These are phyloP conservation scores for Microcebus ravelobensis DNA, from an alignment of 2,113 vertebrate genomes.

Conservation along the genomic window DNA sequence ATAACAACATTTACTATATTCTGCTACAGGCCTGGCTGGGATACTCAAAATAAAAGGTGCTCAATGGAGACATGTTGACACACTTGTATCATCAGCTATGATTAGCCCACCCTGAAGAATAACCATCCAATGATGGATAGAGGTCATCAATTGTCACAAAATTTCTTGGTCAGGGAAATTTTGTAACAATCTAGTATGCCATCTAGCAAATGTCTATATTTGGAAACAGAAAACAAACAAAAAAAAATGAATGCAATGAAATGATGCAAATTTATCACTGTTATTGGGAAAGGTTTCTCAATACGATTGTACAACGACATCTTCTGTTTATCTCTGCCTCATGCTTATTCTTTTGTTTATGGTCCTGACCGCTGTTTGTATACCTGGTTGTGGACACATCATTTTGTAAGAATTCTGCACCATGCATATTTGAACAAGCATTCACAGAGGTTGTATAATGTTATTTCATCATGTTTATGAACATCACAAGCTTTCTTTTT, in stretches of 20 bases:
- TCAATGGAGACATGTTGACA: not conserved
- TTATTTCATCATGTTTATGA: not conserved
- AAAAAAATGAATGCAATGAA: not conserved
- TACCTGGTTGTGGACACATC: not conserved
- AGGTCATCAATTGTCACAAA: not conserved
- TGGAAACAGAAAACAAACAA: not conserved
- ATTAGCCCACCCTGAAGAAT: slow-evolving; percentile 2
- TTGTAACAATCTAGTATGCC: not conserved
- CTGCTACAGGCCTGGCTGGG: not conserved
- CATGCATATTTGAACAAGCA: not conserved
- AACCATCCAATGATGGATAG: not conserved
- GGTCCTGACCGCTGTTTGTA: not conserved
- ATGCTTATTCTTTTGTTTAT: not conserved
- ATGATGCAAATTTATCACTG: not conserved
- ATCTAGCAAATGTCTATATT: not conserved
- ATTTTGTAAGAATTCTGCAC: not conserved
- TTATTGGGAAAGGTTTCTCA: slow-evolving; percentile 7
- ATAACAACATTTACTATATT: not conserved
- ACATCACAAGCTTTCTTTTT: not conserved
- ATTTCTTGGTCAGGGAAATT: not conserved
- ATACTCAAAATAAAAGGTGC: not conserved
- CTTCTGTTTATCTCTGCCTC: not conserved
- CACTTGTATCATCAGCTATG: not conserved
- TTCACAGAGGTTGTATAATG: not conserved
- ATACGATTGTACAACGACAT: slow-evolving; percentile 25